phyloP scores from a whole-genome alignment of 2,888 invertebrate species.

The Meliscaeva auricollis region DNA sequence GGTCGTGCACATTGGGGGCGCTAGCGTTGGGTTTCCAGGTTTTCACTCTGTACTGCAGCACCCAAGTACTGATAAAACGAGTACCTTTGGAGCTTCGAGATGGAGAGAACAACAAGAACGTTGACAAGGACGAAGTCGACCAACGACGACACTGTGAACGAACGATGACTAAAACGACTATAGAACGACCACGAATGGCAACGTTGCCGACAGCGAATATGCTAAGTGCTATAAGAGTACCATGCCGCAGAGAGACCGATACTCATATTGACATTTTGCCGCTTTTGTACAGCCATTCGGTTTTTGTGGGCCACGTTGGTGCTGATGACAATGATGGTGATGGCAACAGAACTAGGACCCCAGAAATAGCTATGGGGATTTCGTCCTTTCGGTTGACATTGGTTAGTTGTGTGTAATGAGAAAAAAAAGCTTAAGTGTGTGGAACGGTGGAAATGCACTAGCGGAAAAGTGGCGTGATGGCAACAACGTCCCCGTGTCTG shows the following conservation, averaged over 20 bases:
- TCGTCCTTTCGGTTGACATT: conserved; percentile 59
- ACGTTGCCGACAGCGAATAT: conserved; percentile 63
- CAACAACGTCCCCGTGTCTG: conserved; percentile 1
- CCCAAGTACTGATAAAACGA: conserved; percentile 50
- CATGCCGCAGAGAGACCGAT: conserved; percentile 70
- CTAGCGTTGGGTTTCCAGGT: conserved; percentile 47
- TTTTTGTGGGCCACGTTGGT: conserved; percentile 51
- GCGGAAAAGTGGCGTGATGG: conserved; percentile 18
- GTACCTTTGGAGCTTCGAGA: neutral
- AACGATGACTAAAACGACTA: conserved; percentile 13
- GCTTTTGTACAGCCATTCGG: conserved; percentile 72
- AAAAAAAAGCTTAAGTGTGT: conserved; percentile 28
- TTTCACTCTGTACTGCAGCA: conserved; percentile 36
- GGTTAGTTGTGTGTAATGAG: conserved; percentile 72
- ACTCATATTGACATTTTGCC: conserved; percentile 74
- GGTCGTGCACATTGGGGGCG: conserved; percentile 62
- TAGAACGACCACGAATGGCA: conserved; percentile 17
- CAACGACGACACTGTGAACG: conserved; percentile 9
- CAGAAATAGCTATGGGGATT: conserved; percentile 42
- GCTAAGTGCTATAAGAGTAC: conserved; percentile 71
- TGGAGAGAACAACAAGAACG: conserved; percentile 22
- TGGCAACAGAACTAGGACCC: conserved; percentile 58
- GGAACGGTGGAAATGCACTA: conserved; percentile 25
- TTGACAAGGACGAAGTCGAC: conserved; percentile 21
- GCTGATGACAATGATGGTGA: conserved; percentile 54